phyloP scores from a whole-genome alignment of 2,888 invertebrate genomes.

The Heliconius hortense region DNA sequence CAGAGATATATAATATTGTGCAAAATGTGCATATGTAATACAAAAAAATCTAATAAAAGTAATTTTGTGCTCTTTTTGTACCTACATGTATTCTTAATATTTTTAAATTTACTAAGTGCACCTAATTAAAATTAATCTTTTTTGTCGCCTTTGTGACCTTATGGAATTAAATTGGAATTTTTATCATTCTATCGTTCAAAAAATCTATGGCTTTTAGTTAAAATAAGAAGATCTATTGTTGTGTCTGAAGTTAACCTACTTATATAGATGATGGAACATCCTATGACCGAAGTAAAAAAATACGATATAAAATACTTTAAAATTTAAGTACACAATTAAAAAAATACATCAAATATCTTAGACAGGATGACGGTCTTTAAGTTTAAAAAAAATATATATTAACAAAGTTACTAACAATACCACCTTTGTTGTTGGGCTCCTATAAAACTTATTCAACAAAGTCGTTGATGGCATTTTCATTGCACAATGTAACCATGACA shows the following conservation, averaged over 20 bases:
- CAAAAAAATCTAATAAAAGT: not conserved
- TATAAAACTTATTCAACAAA: slow-evolving; percentile 20
- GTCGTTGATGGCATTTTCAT: slow-evolving; percentile 32
- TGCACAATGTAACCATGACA: slow-evolving; percentile 41
- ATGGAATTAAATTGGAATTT: not conserved
- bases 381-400: not conserved
- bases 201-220: too few relatives aligned
- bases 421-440: not conserved
- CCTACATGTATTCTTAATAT: not conserved
- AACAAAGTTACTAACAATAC: slow-evolving; percentile 17
- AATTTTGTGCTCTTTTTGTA: not conserved
- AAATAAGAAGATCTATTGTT: not conserved
- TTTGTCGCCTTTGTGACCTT: not conserved
- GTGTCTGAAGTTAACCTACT: not conserved
- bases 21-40: not conserved
- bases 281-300: not conserved
- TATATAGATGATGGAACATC: not conserved
- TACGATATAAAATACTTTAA: not conserved
- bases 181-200: not conserved
- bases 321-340: not conserved
- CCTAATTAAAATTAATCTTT: not conserved
- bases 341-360: not conserved
- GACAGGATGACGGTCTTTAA: not conserved
- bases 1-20: not conserved
- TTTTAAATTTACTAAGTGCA: not conserved